Conservation (phyloP, 1,140 invertebrate species). For the Drosophila bifasciata region DNA sequence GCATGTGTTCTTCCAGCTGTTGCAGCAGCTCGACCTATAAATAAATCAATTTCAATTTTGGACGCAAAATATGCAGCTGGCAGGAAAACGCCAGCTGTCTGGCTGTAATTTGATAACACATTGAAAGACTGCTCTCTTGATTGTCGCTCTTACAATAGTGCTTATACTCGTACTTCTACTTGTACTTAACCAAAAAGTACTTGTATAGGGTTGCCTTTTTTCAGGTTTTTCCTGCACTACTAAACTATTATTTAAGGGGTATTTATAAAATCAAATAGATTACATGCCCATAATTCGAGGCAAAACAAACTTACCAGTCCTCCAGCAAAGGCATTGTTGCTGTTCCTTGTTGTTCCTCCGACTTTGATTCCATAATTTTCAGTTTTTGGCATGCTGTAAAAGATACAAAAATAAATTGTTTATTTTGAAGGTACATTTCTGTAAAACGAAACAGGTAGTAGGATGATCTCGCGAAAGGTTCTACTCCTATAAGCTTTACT, state of each 20-base stretch:
- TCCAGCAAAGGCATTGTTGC: conserved; percentile 16
- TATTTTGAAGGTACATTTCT: conserved; percentile 9
- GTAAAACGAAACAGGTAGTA: conserved; percentile 4
- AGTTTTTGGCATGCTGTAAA: conserved; percentile 61
- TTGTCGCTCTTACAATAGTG: no score
- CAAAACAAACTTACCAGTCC: conserved; percentile 69
- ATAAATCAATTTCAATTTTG: conserved; percentile 38
- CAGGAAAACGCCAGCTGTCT: conserved; percentile 34
- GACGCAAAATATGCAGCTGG: neutral
- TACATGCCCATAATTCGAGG: no score
- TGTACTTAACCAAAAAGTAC: no score
- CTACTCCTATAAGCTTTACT: conserved; percentile 13
- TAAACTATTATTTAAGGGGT: no score
- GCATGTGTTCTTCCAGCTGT: conserved; percentile 39
- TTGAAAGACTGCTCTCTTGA: no score
- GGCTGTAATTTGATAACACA: no score
- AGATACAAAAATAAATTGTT: conserved; percentile 6
- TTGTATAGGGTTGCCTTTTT: no score
- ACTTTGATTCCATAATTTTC: conserved; percentile 42
- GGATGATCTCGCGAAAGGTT: conserved; percentile 8
- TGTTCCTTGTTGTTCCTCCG: conserved; percentile 27
- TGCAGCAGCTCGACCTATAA: conserved; percentile 35
- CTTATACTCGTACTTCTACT: no score
- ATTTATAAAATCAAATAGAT: no score
- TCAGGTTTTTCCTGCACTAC: no score